Conservation (phyloP, 2,113 vertebrate genomes). For the Muscicapa adusta region DNA sequence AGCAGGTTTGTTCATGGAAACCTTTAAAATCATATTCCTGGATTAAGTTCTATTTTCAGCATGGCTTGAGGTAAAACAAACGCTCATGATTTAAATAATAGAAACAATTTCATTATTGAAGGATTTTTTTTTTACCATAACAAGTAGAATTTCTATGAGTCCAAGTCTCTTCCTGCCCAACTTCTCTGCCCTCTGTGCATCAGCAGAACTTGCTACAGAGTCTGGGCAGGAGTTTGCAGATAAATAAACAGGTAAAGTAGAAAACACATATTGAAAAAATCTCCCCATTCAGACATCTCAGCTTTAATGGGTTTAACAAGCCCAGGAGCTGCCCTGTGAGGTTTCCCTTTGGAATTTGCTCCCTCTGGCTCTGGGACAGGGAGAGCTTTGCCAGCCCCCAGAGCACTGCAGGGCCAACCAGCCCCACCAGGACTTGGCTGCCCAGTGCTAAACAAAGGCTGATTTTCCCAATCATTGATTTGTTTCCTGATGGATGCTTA, state of each 20-base stretch:
- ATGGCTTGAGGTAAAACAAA: not conserved
- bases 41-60: not conserved
- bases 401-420: not conserved
- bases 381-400: not conserved
- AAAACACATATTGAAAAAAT: fast-evolving
- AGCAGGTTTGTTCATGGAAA: not conserved
- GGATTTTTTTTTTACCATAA: not conserved
- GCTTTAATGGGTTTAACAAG: not conserved
- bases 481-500: not conserved
- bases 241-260: fast-evolving
- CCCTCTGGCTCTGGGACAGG: not conserved
- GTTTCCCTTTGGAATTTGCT: not conserved
- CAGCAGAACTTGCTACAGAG: not conserved
- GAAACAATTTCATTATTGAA: not conserved
- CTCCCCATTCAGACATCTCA: not conserved
- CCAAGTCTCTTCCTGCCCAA: not conserved
- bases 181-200: not conserved
- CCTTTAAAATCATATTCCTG: not conserved
- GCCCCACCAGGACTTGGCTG: slow-evolving; percentile 6
- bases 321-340: not conserved
- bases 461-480: slow-evolving; percentile 14
- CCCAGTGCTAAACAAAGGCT: slow-evolving; percentile 14
- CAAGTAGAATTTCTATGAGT: not conserved
- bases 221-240: not conserved
- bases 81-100: not conserved